Base-by-base conservation (phyloP, 2,888 invertebrate species). In the Magallana nippona region DNA sequence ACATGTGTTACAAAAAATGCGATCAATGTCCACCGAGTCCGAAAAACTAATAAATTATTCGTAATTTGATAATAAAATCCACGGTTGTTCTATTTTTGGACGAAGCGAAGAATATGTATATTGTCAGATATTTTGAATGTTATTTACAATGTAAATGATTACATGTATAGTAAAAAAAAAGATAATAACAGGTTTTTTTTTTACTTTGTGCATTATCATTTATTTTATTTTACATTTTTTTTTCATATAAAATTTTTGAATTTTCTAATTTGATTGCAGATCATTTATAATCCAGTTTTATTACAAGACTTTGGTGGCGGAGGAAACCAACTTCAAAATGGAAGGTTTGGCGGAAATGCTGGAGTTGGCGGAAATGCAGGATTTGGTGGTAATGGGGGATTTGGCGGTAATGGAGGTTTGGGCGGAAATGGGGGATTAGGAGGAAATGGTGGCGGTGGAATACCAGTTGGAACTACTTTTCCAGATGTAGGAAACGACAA, bases 241-340 rank as follows among this genome's bases (percentile, higher is more conserved):
- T 32, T 11, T 27, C 11, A 27, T 71, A 10, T 27, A 22, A 15
- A 17, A n/a, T n/a, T 8, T 60, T 11, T 15, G 27, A 27, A 27
- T 27, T 27, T 27, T 27, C 27, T 27, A 58, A n/a, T 58, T 13
- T 22, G 22, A 15, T 63, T 71, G 15, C 71, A 71, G 71, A 22
- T 71, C 32, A 22, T 71, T 27, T 22, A 15, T 71, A 11, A 71
- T 71, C 27, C 11, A 27, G 71, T 71, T 10, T 22, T 71, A 32
- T 22, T 32, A 71, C 71, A 71, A 71, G 71, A 71, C 32, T 71
- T 71, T 27, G 71, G 71, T 27, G 71, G 71, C 71, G 32, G 71
- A 13, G 71, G 22, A 10, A 44, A 44, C 44, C 44, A 44, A 5
- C 44, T 44, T 5, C 44, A 44, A 44, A 44, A 44, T 3, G 44